phyloP scores from a whole-genome alignment of 2,113 vertebrate species.

The Cinclus mexicanus region DNA sequence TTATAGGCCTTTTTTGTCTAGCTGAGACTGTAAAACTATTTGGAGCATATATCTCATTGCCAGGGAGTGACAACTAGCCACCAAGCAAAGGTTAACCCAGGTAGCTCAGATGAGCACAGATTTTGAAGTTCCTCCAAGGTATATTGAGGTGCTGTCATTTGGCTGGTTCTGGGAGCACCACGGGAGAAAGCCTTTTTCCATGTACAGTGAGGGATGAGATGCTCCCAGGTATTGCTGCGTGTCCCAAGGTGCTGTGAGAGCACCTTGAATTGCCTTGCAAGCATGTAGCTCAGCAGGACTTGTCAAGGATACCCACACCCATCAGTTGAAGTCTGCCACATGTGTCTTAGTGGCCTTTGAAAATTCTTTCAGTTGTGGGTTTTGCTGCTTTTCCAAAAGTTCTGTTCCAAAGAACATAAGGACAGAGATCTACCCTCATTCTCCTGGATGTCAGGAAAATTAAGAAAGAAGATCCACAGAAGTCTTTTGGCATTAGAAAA shows the following conservation, averaged over 20 bases:
- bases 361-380: neutral
- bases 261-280: neutral
- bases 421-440: neutral
- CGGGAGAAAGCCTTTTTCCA: neutral
- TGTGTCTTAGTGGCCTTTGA: neutral
- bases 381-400: neutral
- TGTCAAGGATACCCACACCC: neutral
- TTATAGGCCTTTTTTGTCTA: neutral
- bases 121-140: neutral
- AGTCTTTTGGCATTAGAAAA: neutral
- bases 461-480: neutral
- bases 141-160: fast-evolving
- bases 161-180: neutral
- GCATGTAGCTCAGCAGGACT: neutral
- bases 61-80: neutral
- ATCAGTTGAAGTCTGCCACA: neutral
- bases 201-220: neutral
- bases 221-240: neutral
- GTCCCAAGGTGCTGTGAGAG: neutral
- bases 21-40: neutral
- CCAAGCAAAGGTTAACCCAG: neutral
- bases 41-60: neutral
- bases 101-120: neutral
- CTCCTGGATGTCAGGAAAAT: neutral
- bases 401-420: neutral